A percentile compares a stretch with the other conserved stretches of the same genome.
Conservation (phyloP, 2,113 vertebrate genomes). For the Sula dactylatra region DNA sequence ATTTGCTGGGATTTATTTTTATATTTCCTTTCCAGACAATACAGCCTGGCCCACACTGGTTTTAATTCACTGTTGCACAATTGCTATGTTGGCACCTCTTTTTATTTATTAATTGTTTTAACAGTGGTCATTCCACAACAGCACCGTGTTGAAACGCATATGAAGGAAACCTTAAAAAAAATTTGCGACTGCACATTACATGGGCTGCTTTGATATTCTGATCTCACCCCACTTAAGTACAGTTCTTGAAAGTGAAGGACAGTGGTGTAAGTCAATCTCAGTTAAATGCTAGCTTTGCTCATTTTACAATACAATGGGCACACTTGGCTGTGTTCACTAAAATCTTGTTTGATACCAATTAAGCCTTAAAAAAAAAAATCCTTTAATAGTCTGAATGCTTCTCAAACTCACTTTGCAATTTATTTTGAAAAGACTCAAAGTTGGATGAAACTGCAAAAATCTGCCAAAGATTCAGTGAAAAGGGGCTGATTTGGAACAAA, state of each 20-base stretch:
- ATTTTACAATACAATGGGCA: slow-evolving; percentile 36
- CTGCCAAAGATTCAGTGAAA: slow-evolving; percentile 13
- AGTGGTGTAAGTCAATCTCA: slow-evolving; percentile 39
- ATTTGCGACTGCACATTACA: not conserved
- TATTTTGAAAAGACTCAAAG: slow-evolving; percentile 43
- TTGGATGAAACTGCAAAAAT: slow-evolving; percentile 24
- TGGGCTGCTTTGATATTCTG: slow-evolving; percentile 57
- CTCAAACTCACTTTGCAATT: slow-evolving; percentile 30
- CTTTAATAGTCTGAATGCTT: slow-evolving; percentile 37
- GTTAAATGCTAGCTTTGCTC: slow-evolving; percentile 47
- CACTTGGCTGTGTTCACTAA: slow-evolving; percentile 51
- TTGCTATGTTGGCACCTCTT: not conserved
- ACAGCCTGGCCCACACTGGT: not conserved
- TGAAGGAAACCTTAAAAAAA: not conserved
- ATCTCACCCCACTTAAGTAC: slow-evolving; percentile 45
- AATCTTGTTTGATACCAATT: slow-evolving; percentile 65
- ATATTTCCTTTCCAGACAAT: not conserved
- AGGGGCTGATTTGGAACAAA: slow-evolving; percentile 17
- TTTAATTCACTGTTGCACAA: not conserved
- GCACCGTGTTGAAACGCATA: not conserved
- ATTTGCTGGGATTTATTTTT: not conserved
- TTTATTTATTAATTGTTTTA: slow-evolving; percentile 6
- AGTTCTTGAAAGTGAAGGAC: slow-evolving; percentile 47
- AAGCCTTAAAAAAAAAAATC: slow-evolving; percentile 44
- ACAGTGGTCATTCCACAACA: not conserved